phyloP scores from a whole-genome alignment of 2,888 invertebrate species.

The Spialia ferax region DNA sequence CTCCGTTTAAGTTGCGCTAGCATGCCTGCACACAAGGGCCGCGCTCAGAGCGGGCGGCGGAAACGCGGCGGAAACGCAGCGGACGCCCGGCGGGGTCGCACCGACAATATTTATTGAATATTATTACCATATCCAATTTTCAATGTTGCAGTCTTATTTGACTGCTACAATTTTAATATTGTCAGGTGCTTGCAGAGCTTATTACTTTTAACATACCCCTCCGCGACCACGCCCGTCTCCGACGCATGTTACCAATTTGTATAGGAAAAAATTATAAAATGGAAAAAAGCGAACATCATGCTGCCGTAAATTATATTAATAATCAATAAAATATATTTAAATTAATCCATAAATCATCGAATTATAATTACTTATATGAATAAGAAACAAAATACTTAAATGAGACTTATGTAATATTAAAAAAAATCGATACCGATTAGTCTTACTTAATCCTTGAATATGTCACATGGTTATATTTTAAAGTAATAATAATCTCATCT shows the following conservation, averaged over 20 bases:
- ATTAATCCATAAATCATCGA: conserved; percentile 28
- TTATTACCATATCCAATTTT: conserved; percentile 25
- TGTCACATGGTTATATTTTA: conserved; percentile 39
- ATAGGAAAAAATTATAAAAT: conserved; percentile 65
- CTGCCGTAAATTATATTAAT: conserved; percentile 66
- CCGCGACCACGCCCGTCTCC: conserved; percentile 59
- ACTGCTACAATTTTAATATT: conserved; percentile 12
- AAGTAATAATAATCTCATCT: conserved; percentile 43
- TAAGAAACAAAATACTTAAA: conserved; percentile 42
- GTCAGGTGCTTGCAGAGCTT: conserved; percentile 31
- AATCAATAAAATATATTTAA: conserved; percentile 26
- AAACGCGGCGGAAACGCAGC: conserved; percentile 45
- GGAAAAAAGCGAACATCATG: conserved; percentile 76
- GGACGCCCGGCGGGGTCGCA: conserved; percentile 34
- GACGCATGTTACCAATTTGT: conserved; percentile 61
- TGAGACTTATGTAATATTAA: conserved; percentile 41
- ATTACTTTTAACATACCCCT: conserved; percentile 34
- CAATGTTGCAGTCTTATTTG: conserved; percentile 3
- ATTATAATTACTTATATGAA: conserved; percentile 35
- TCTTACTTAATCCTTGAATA: conserved; percentile 27
- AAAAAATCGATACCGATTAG: conserved; percentile 36
- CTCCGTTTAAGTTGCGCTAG: conserved; percentile 95
- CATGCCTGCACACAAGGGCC: conserved; percentile 92
- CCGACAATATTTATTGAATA: conserved; percentile 33
- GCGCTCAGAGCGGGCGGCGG: conserved; percentile 82